Conservation (phyloP, 2,113 vertebrate genomes). For the Penelope pileata region DNA sequence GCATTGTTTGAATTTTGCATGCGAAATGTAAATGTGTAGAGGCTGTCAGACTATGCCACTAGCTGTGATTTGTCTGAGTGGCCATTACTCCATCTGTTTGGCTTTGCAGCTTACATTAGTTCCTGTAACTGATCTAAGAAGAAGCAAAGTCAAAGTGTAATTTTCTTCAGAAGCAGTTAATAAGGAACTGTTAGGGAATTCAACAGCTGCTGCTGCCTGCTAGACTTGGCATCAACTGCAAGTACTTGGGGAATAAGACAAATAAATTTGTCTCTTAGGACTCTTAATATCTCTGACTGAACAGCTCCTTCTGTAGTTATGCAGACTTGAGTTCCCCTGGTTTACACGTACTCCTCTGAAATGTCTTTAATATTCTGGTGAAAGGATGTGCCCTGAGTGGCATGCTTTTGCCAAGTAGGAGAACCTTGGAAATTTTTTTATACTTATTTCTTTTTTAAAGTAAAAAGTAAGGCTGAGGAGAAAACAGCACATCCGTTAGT, state of each 20-base stretch:
- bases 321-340: background rate
- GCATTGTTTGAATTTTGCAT: background rate
- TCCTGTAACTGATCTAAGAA: background rate
- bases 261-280: background rate
- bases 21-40: background rate
- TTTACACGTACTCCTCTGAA: background rate
- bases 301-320: background rate
- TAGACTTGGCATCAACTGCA: background rate
- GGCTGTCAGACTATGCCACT: background rate
- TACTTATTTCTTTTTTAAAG: background rate
- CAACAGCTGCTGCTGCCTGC: background rate
- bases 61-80: background rate
- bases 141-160: background rate
- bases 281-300: background rate
- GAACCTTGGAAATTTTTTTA: background rate
- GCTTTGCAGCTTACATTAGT: background rate
- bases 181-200: background rate
- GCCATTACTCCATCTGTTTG: background rate
- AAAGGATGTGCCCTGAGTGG: background rate
- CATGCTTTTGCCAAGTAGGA: background rate
- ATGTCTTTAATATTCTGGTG: background rate
- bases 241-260: background rate
- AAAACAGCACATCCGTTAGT: background rate
- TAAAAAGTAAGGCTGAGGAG: background rate
- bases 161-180: background rate